Conservation (phyloP, 2,797 vertebrate species). For the Myotis myotis region DNA sequence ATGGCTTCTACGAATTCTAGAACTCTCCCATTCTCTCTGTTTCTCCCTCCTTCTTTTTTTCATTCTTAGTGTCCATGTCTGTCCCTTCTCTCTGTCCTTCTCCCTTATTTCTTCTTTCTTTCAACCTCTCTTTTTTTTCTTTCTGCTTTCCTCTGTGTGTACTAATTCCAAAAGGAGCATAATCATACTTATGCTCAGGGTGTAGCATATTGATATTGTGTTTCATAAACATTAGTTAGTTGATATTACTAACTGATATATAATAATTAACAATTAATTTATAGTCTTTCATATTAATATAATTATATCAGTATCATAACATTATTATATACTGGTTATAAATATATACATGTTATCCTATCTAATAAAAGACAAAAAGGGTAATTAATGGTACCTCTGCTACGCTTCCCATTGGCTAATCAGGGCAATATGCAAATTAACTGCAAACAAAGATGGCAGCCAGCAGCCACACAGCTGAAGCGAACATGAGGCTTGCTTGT, state of each 20-base stretch:
- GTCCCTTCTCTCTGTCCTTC: background rate
- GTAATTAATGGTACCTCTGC: too few relatives aligned
- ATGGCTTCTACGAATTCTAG: background rate
- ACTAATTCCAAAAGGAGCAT: background rate
- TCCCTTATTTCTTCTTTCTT: background rate
- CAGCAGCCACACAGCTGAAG: too few relatives aligned
- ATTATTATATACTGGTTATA: background rate
- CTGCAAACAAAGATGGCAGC: too few relatives aligned
- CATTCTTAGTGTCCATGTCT: background rate
- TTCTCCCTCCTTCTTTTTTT: background rate
- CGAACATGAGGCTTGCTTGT: too few relatives aligned
- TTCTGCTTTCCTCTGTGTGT: background rate
- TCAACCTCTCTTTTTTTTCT: background rate
- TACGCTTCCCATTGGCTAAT: too few relatives aligned
- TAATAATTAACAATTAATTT: background rate
- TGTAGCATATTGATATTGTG: background rate
- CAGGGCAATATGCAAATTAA: too few relatives aligned
- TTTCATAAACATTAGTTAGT: background rate
- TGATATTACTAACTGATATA: background rate
- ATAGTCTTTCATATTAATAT: background rate
- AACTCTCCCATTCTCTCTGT: background rate
- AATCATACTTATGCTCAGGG: background rate
- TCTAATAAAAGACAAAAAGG: too few relatives aligned
- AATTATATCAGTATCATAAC: background rate
- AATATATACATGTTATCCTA: background rate